Base-by-base conservation (phyloP, 2,888 invertebrate species). In the Unio delphinus region DNA sequence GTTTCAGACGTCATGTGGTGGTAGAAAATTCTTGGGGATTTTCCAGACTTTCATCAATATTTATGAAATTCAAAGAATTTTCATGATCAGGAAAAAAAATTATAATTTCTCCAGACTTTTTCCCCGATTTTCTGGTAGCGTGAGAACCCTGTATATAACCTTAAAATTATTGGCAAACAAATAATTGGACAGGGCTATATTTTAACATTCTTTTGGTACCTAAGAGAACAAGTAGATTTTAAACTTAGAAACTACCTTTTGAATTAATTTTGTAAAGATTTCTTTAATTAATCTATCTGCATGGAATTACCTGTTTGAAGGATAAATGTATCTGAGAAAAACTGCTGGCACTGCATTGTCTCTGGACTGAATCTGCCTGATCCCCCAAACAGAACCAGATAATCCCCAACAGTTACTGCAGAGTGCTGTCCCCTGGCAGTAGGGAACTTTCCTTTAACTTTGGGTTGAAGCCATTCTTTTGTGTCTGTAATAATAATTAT, bases 361-460 rank as follows among this genome's bases (percentile, higher is more conserved):
- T 87, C 87, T 15, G 76, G 23, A 74, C 80, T 81, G 70, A 87
- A 89, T 11, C 84, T 75, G 15, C 83, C 75, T 2, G 88, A 86
- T 8, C 89, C 89, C 30, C 89, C 89, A 75, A 80, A 88, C 57
- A 89, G 64, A 1, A 89, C 80, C 8, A 89, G 69, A 6, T 76
- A 65, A 61, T 87, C 80, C 4, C 83, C 85, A 7, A 81, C 82
- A 7, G 83, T 74, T 23, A 76, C 83, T 3, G 81, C 80, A 55
- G 85, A 83, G 74, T 88, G 88, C 61, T 85, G 82, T 2, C 88
- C 88, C 54, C 89, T 80, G 2, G 75, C 83, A 20, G 70, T 26
- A 6, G 84, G 84, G 55, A 81, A 58, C 18, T 84, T 81, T 30
- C 87, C 87, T 15, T 15, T 67, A 6, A 83, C 75, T 6, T 64